Conservation (phyloP, 2,888 invertebrate genomes). For the Himalopsyche tibetana region DNA sequence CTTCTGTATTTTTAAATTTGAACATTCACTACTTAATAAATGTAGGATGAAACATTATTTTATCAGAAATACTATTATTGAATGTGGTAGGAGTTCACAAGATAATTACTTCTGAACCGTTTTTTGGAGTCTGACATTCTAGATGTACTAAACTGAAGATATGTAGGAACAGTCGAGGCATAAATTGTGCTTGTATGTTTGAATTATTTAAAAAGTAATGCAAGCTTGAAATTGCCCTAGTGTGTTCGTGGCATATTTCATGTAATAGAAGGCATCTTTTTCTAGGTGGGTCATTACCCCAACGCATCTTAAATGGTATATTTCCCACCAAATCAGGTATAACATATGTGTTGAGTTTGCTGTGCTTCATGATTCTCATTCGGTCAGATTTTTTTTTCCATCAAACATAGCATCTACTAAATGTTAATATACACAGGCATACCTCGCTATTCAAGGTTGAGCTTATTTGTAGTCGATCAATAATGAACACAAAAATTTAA, state of each 20-base stretch:
- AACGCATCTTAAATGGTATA: conserved; percentile 52
- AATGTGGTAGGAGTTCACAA: no score
- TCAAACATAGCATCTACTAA: neutral
- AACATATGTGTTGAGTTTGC: conserved; percentile 39
- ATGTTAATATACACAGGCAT: neutral
- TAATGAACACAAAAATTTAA: no score
- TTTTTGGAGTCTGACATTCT: neutral
- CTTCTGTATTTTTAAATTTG: no score
- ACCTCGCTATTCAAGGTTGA: no score
- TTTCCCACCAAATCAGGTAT: conserved; percentile 51
- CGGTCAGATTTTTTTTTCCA: neutral
- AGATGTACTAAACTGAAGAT: neutral
- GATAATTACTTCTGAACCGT: no score
- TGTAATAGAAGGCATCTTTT: conserved; percentile 66
- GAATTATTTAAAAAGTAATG: no score
- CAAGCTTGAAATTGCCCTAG: no score
- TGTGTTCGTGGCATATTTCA: conserved; percentile 65
- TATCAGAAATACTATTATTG: no score
- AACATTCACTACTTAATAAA: no score
- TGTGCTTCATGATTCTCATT: neutral
- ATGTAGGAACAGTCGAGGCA: neutral
- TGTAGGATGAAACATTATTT: no score
- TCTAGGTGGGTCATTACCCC: conserved; percentile 48
- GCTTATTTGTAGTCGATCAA: no score
- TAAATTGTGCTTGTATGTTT: no score